Base-by-base conservation (phyloP, 2,797 vertebrate genomes). In the Pseudochirops cupreus region DNA sequence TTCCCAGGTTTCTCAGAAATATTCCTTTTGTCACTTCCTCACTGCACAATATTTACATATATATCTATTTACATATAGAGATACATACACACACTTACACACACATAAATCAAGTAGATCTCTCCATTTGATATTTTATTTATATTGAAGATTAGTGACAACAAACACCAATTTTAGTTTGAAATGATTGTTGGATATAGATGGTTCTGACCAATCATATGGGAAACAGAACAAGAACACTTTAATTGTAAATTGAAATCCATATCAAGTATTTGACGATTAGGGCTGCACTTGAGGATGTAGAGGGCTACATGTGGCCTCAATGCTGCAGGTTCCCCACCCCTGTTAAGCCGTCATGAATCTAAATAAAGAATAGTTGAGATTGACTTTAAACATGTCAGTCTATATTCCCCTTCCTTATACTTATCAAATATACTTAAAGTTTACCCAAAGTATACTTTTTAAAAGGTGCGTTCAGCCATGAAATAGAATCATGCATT, bases 401-500 rank as follows among this genome's bases (percentile, higher is more conserved):
- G 94, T 93, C 94, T n/a, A 95, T 58, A 92, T n/a, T 16, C 50
- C 31, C 50, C 46, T 93, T 97, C 95, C 89, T 56, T 52, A 50
- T 0, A 5, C 94, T 97, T 98, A 16, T 90, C 94, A 98, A 97
- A 97, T 95, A 62, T 96, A 91, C 90, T 90, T 96, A 56, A 97
- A 96, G 92, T 95, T 95, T 82, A 90, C 26, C 94, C 90, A 95
- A 98, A 98, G 62, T 94, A 97, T 13, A 91, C 74, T 97, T 97
- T 97, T 97, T 67, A 31, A 3, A 93, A 95, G 92, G 12, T 95
- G 29, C 91, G 97, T 97, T 97, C 74, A 98, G 46, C 18, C 90
- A 91, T 95, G 92, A 98, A 98, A 97, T 97, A 96, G 39, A 98
- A 97, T 97, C 29, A 82, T 96, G 24, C 59, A 95, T 95, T 98